Evolutionary conservation across 2,888 invertebrate genomes (phyloP), one percentile per base, ranked within the genome.

Genomic region (Leucophora obtusa): DNA sequence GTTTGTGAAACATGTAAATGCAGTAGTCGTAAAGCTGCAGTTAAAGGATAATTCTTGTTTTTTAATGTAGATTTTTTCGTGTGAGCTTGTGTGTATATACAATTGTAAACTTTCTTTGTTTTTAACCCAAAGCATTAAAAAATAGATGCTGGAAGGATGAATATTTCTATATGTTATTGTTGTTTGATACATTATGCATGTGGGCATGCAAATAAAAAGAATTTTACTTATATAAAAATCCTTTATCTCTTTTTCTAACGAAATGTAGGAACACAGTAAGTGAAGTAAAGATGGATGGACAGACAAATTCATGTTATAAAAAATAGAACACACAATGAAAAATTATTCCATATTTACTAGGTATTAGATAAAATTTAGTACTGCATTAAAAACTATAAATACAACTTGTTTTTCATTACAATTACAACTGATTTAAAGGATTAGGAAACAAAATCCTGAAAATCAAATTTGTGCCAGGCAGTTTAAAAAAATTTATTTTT

Each of bases 151-250:
- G 38, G 15, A 66, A 54, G 54, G 21, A 66, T 56, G 24, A 38
- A 24, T 24, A 14, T 24, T 38, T 9, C 33, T 28, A 28, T 28
- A 28, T 28, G 28, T 28, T 6, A 7, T 28, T 15, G 47, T 60
- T n/a, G 15, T 47, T 68, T 35, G 47, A 76, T 76, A 76, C 54
- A 76, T 80, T 76, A 80, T 80, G 68, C 63, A 80, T 80, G 76
- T 80, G 80, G 71, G 63, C 62, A 76, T 33, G 47, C 50, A 79
- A 59, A 50, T 53, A 38, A 53, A 38, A 53, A 18, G 38, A 53
- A 54, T 63, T 63, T 63, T n/a, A n/a, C 43, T n/a, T n/a, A 47
- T n/a, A 47, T 47, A 6, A 47, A 6, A n/a, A 7, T 47, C n/a
- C 43, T 43, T 11, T 43, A 9, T 14, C 9, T 43, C 43, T 5